Conservation (phyloP, 2,797 vertebrate genomes). For the Molothrus aeneus region DNA sequence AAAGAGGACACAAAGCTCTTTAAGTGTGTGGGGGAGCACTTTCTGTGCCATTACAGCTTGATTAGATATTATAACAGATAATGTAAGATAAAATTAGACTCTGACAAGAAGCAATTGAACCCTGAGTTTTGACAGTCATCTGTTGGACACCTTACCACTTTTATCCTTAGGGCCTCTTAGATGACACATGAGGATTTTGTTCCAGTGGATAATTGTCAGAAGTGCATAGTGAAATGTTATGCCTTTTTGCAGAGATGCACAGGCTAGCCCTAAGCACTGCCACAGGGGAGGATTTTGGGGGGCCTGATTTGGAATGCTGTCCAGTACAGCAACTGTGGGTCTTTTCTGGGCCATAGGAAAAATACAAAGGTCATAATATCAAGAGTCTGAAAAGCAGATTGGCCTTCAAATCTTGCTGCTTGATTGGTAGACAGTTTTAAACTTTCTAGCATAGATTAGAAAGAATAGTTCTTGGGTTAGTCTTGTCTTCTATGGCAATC, state of each 20-base stretch:
- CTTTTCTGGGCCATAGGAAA: not conserved
- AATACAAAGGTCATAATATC: not conserved
- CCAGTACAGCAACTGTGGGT: not conserved
- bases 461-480: not conserved
- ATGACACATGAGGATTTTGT: slow-evolving; percentile 16
- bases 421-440: not conserved
- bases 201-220: slow-evolving; percentile 40
- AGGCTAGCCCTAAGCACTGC: not conserved
- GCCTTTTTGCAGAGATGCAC: not conserved
- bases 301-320: not conserved
- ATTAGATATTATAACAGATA: slow-evolving; percentile 63
- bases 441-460: not conserved
- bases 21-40: slow-evolving; percentile 48
- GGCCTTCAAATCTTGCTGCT: not conserved
- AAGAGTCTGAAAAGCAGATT: not conserved
- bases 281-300: not conserved
- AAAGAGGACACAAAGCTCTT: slow-evolving; percentile 61
- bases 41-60: slow-evolving; percentile 58
- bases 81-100: slow-evolving; percentile 62
- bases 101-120: slow-evolving; percentile 53
- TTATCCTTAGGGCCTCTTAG: slow-evolving; percentile 12
- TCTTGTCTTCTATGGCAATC: not conserved
- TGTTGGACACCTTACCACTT: slow-evolving; percentile 27
- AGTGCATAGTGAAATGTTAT: slow-evolving; percentile 29
- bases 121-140: slow-evolving; percentile 48